Evolutionary conservation across 2,888 invertebrate species (phyloP).

Genomic region (Cepaea hortensis): DNA sequence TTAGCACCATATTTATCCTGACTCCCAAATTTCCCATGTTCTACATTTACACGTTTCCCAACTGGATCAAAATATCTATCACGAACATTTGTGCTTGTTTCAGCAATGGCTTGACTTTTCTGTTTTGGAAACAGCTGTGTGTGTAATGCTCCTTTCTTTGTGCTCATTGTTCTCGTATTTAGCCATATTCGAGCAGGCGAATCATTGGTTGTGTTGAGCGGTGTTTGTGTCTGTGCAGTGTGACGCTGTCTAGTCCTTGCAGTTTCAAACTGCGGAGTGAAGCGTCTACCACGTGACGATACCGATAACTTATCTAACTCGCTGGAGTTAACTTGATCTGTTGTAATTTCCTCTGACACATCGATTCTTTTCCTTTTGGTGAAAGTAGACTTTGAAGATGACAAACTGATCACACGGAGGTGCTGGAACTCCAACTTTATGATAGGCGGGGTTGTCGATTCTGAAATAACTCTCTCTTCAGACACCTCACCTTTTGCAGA

Average conservation of each 20-base stretch:
- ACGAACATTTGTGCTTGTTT: too few relatives aligned
- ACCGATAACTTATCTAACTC: constrained; percentile 15
- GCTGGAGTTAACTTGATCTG: constrained; percentile 17
- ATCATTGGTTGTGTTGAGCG: too few relatives aligned
- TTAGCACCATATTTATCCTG: too few relatives aligned
- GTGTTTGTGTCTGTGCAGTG: not conserved
- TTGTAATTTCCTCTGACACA: not conserved
- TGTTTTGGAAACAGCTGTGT: too few relatives aligned
- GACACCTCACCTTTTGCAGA: not conserved
- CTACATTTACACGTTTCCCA: too few relatives aligned
- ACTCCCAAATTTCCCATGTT: too few relatives aligned
- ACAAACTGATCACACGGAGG: not conserved
- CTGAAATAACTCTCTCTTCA: too few relatives aligned
- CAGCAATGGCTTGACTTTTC: too few relatives aligned
- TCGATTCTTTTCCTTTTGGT: not conserved
- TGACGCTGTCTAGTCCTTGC: not conserved
- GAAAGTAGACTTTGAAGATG: not conserved
- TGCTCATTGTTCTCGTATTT: not conserved
- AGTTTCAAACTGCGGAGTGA: not conserved
- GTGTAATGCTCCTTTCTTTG: too few relatives aligned
- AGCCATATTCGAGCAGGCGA: not conserved
- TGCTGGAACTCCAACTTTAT: not conserved
- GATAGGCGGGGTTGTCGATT: not conserved
- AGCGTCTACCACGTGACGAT: not conserved
- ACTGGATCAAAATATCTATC: too few relatives aligned